These are phyloP conservation scores for Aurelia coerulea DNA, from an alignment of 30 jellyfish, hydroid and myxozoan species.

Conservation along the genomic window DNA sequence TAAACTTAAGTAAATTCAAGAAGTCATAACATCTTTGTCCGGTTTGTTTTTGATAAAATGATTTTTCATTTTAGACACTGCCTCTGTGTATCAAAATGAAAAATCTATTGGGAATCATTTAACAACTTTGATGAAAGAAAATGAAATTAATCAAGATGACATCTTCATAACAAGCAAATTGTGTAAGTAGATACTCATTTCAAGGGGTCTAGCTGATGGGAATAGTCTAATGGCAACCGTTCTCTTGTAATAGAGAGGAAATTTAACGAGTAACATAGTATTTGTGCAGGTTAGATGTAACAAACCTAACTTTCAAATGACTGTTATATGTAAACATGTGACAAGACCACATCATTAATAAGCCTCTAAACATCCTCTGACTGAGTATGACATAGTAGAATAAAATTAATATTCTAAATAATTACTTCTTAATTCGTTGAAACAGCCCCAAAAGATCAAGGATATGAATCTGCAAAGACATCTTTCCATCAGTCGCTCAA, in stretches of 20 bases:
- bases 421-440: no score
- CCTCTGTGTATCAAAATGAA: slow-evolving; percentile 82
- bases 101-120: slow-evolving; percentile 63
- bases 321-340: no score
- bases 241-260: no score
- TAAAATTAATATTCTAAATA: no score
- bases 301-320: no score
- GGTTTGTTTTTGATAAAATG: background rate
- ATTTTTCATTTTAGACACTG: slow-evolving; percentile 75
- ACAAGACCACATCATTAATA: no score
- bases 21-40: background rate
- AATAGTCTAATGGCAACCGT: no score
- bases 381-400: no score
- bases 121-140: slow-evolving; percentile 17
- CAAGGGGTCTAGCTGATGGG: no score
- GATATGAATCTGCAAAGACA: slow-evolving; percentile 66
- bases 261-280: no score
- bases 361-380: no score
- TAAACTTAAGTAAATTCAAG: background rate
- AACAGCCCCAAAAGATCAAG: slow-evolving; percentile 89
- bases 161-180: slow-evolving; percentile 90
- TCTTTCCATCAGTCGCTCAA: slow-evolving; percentile 46
- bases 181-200: slow-evolving; percentile 28
- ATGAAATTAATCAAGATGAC: slow-evolving; percentile 49
- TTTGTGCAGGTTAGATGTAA: no score